A percentile compares a stretch with the other conserved stretches of the same genome.
Conservation (phyloP, 1,140 invertebrate genomes). For the Eriocheir sinensis region DNA sequence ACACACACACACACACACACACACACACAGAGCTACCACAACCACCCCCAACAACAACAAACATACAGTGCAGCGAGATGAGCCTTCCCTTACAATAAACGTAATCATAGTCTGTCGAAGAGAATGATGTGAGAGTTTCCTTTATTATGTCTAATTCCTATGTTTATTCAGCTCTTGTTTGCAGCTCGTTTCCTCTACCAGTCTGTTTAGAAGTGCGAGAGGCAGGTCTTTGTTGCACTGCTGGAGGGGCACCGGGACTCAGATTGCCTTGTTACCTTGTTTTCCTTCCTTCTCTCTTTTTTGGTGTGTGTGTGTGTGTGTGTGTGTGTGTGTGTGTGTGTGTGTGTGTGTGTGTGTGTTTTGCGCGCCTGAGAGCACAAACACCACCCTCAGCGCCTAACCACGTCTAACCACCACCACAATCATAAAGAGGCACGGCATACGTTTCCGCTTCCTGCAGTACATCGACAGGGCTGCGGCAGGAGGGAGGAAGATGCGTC, state of each 20-base stretch:
- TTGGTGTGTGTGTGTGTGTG: conserved; percentile 10
- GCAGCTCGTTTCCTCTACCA: neutral
- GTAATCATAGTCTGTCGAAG: neutral
- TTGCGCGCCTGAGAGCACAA: neutral
- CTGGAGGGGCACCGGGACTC: neutral
- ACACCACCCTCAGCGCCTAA: conserved; percentile 3
- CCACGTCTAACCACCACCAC: neutral
- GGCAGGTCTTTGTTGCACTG: neutral
- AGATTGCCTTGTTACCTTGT: neutral
- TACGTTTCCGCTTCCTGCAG: neutral
- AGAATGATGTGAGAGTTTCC: neutral
- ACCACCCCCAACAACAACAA: neutral
- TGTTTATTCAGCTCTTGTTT: neutral
- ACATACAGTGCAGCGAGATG: neutral
- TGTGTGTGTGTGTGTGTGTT: neutral
- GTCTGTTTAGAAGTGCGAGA: neutral
- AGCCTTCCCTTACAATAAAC: neutral
- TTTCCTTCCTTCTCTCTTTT: neutral
- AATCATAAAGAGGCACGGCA: neutral
- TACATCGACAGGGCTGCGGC: neutral
- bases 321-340: conserved; percentile 22
- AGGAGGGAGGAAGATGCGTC: neutral
- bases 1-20: conserved; percentile 15
- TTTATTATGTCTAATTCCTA: conserved; percentile 18
- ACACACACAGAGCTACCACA: no score